Conservation (phyloP, 92 coral and sea anemone genomes). For the Epizoanthus fatuus region DNA sequence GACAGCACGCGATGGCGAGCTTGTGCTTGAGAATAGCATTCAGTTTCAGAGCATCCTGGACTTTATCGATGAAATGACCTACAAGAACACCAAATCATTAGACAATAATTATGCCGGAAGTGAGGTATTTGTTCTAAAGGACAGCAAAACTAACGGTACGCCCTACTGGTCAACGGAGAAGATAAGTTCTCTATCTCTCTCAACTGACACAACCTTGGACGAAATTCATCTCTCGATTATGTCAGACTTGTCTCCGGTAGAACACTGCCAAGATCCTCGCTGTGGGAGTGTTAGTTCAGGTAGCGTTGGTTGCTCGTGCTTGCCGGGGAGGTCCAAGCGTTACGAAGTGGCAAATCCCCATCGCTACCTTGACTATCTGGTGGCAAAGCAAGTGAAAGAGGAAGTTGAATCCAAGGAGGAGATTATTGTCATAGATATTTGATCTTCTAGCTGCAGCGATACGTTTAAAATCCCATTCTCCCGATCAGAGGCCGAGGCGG, state of each 20-base stretch:
- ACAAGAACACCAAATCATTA: constrained; percentile 39
- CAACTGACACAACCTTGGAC: constrained; percentile 45
- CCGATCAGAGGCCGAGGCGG: too few relatives aligned
- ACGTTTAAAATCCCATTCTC: too few relatives aligned
- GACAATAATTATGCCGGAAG: not conserved
- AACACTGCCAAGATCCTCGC: not conserved
- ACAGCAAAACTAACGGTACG: constrained; percentile 29
- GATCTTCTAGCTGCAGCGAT: not conserved
- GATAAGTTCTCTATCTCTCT: constrained; percentile 25
- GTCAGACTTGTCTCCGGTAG: not conserved
- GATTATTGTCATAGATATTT: constrained; percentile 25
- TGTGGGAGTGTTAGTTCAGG: constrained; percentile 37
- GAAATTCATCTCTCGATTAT: constrained; percentile 24
- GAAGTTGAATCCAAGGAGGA: constrained; percentile 27
- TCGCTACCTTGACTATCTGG: constrained; percentile 62
- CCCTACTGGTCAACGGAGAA: constrained; percentile 62
- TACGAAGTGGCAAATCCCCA: constrained; percentile 61
- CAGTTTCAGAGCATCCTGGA: constrained; percentile 90
- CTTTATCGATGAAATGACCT: constrained; percentile 85
- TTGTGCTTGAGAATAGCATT: constrained; percentile 56
- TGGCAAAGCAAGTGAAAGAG: constrained; percentile 38
- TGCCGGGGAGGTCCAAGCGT: constrained; percentile 69
- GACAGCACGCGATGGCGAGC: not conserved
- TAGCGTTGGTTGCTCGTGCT: constrained; percentile 61
- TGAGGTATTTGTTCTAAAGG: not conserved